Evolutionary conservation across 2,888 invertebrate species (phyloP), one percentile per base, ranked within the genome.

Genomic region (Drosophila villosipedis): DNA sequence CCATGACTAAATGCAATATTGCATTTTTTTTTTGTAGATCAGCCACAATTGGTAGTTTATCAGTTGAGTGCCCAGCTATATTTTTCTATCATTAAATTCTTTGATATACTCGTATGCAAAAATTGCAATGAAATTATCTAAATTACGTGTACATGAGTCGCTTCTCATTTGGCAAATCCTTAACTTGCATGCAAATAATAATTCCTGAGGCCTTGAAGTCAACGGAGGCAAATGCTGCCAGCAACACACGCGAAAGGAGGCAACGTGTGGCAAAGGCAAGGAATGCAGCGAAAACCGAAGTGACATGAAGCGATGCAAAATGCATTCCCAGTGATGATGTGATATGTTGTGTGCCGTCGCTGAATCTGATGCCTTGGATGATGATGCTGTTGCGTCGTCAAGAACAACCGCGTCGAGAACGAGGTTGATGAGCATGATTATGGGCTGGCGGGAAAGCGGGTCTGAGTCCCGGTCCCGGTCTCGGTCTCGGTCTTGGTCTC

Each of bases 251-350:
- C 14, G 10, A 37, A 19, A n/a, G 47, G 19, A 25, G 41, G n/a
- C 19, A 3, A 28, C 37, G 33, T 30, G 31, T 7, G 22, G 4
- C 47, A 47, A 25, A 30, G 59, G 61, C 57, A 70, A 68, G 72
- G 68, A 79, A 76, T 78, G 77, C 73, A 71, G 54, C 71, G 68
- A 71, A 78, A 82, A 61, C 64, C 57, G 47, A 31, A 77, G 81
- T 90, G 89, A 91, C 89, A 89, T 87, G 91, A 87, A 82, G 87
- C 87, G 85, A 79, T 89, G 89, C 91, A 87, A 91, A 90, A 90
- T 83, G 87, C 91, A 91, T 90, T 90, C 82, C 85, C 89, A 81
- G 79, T 79, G 86, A 82, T 86, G 83, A 90, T 90, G 91, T 84
- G 91, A 83, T 87, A 81, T 87, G 83, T 81, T 82, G 75, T 82